phyloP scores from a whole-genome alignment of 2,113 vertebrate species.

The Cichladusa arquata region DNA sequence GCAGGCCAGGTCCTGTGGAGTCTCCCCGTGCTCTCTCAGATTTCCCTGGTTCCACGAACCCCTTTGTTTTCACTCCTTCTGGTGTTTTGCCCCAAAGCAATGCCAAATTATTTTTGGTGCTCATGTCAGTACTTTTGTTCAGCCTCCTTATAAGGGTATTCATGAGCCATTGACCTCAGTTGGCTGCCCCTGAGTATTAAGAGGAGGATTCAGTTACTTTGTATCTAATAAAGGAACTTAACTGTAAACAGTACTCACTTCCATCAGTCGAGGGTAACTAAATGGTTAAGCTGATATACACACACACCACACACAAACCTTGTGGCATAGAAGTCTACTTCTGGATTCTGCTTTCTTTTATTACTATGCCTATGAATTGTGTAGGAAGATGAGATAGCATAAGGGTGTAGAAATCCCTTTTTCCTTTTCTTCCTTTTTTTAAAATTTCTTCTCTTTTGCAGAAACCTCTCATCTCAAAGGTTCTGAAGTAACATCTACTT shows the following conservation, averaged over 20 bases:
- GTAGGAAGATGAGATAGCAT: background rate
- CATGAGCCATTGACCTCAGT: background rate
- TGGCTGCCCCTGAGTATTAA: background rate
- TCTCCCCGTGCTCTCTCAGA: background rate
- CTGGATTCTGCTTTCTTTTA: background rate
- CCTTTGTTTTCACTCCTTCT: accelerated
- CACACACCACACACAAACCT: accelerated
- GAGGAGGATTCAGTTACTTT: background rate
- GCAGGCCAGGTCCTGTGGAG: background rate
- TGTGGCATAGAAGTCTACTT: accelerated
- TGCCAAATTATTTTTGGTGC: background rate
- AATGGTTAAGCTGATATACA: background rate
- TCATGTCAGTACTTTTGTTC: background rate
- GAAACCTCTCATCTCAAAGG: background rate
- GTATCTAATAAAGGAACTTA: background rate
- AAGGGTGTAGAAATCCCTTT: background rate
- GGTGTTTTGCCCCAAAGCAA: background rate
- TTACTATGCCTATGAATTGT: accelerated
- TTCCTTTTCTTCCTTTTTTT: too few relatives aligned
- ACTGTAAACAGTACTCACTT: background rate
- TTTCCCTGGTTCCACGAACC: background rate
- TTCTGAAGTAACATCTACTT: background rate
- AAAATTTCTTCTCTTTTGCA: background rate
- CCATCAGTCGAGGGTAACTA: accelerated
- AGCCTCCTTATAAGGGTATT: background rate